Evolutionary conservation across 2,888 invertebrate genomes (phyloP).

Genomic region (Ectobius pallidus): DNA sequence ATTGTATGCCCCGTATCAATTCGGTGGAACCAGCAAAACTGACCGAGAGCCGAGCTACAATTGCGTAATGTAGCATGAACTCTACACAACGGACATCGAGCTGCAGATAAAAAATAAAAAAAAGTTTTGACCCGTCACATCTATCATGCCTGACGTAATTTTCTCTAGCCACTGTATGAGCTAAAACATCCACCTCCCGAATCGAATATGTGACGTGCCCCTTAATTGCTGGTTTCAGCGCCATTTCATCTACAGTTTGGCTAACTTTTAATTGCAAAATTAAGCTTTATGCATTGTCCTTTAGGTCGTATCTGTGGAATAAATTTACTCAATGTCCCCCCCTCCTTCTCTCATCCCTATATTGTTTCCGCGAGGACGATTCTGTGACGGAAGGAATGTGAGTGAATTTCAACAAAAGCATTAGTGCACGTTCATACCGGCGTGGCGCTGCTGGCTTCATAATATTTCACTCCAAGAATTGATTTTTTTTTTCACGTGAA

Average conservation of each 20-base stretch:
- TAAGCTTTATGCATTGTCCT: constrained; percentile 9
- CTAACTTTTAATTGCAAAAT: constrained; percentile 10
- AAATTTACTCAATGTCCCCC: constrained; percentile 1
- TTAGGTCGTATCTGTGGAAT: constrained; percentile 13
- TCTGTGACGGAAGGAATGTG: neutral
- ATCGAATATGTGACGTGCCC: constrained; percentile 19
- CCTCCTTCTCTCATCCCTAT: neutral
- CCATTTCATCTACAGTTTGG: constrained; percentile 7
- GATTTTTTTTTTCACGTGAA: too few relatives aligned
- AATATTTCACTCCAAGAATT: too few relatives aligned
- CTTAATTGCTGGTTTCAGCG: constrained; percentile 14
- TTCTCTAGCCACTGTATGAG: neutral
- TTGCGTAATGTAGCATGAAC: constrained; percentile 16
- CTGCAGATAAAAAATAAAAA: neutral
- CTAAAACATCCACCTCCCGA: neutral
- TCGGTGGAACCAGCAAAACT: too few relatives aligned
- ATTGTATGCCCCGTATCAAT: too few relatives aligned
- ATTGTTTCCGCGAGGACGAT: neutral
- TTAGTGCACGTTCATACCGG: too few relatives aligned
- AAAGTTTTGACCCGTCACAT: neutral
- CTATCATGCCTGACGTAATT: constrained; percentile 14
- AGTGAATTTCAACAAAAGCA: constrained; percentile 9
- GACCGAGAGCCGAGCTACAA: neutral
- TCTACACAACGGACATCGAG: neutral
- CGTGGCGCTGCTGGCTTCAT: too few relatives aligned